Conservation (phyloP, 2,113 vertebrate genomes). For the Plectropomus leopardus region DNA sequence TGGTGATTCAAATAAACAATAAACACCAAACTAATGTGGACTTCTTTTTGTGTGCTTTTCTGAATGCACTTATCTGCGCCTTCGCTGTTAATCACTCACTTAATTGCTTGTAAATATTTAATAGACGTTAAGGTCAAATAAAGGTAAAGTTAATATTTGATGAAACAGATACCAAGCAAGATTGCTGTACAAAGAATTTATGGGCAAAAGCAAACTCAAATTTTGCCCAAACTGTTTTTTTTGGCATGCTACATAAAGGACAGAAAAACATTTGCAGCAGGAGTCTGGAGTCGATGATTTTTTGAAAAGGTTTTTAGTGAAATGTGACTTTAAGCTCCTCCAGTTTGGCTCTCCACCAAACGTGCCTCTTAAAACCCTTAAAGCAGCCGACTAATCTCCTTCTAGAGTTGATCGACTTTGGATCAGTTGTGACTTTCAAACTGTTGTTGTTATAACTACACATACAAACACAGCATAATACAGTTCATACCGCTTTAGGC, state of each 20-base stretch:
- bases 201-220: not conserved
- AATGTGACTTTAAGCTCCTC: not conserved
- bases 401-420: constrained; percentile 32
- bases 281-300: not conserved
- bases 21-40: no score
- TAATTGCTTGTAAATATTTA: not conserved
- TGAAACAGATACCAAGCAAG: not conserved
- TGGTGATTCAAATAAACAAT: no score
- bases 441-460: not conserved
- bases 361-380: constrained; percentile 6
- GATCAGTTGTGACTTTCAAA: not conserved
- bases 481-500: no score
- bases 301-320: not conserved
- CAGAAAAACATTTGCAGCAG: not conserved
- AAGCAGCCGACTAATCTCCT: constrained; percentile 20
- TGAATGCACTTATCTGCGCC: no score
- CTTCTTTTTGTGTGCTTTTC: not conserved
- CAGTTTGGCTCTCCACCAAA: constrained; percentile 18
- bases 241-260: not conserved
- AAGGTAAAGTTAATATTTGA: constrained; percentile 6
- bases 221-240: not conserved
- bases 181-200: not conserved
- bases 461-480: not conserved
- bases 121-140: not conserved
- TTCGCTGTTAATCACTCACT: not conserved